Percentiles rank a stretch among this genome's conserved stretches.
Evolutionary conservation across 2,797 vertebrate genomes (phyloP).

Genomic region (Lagodon rhomboides): DNA sequence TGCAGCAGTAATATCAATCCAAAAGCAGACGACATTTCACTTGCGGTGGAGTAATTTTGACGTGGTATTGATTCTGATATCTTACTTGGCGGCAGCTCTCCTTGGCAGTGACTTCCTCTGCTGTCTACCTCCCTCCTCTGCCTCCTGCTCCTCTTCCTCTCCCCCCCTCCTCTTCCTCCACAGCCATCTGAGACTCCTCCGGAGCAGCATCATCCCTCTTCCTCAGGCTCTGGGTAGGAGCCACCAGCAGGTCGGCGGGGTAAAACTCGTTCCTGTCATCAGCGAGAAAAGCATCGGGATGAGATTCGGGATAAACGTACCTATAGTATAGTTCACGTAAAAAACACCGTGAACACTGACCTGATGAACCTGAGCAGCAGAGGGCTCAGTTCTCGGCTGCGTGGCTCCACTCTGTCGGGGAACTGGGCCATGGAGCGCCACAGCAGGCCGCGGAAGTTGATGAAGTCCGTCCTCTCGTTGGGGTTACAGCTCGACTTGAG

Average conservation of each 20-base stretch:
- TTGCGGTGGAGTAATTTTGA: no score
- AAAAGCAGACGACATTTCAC: no score
- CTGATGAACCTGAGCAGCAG: constrained; percentile 95
- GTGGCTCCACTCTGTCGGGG: constrained; percentile 92
- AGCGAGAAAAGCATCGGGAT: not conserved
- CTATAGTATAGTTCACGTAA: not conserved
- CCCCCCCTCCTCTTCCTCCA: constrained; percentile 75
- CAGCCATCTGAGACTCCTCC: constrained; percentile 74
- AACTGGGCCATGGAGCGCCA: constrained; percentile 93
- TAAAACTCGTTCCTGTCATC: constrained; percentile 93
- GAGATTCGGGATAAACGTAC: not conserved
- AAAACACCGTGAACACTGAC: constrained; percentile 74
- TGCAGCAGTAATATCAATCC: no score
- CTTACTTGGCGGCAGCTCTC: constrained; percentile 84
- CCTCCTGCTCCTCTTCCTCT: constrained; percentile 69
- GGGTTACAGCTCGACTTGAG: constrained; percentile 80
- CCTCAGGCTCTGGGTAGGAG: constrained; percentile 92
- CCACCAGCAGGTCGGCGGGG: constrained; percentile 90
- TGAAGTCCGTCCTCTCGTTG: constrained; percentile 90
- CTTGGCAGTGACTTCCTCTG: constrained; percentile 83
- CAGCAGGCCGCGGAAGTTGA: constrained; percentile 94
- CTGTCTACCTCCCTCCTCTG: constrained; percentile 82
- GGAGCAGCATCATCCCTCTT: constrained; percentile 70
- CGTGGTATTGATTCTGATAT: constrained; percentile 9
- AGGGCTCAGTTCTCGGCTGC: constrained; percentile 93